Evolutionary conservation across 2,113 vertebrate genomes (phyloP).

Genomic region (Elephantulus edwardii): DNA sequence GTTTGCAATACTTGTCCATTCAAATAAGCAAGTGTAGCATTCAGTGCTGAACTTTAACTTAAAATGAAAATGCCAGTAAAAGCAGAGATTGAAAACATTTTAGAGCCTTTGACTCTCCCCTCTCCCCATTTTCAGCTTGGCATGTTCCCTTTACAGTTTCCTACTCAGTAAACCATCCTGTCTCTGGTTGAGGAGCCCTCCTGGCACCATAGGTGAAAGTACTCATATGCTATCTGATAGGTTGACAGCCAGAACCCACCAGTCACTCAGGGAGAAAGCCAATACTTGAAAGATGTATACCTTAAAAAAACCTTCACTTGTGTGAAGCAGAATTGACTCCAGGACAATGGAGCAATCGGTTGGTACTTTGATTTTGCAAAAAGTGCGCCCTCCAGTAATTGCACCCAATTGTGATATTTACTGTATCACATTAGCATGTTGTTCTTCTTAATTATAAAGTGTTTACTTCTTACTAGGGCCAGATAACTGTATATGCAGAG

Average conservation of each 20-base stretch:
- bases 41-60: neutral
- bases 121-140: neutral
- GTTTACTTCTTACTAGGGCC: conserved; percentile 22
- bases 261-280: no score
- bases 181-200: neutral
- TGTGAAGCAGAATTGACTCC: no score
- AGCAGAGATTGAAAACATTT: neutral
- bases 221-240: no score
- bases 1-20: neutral
- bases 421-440: neutral
- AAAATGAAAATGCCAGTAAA: neutral
- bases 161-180: neutral
- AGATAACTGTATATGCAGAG: neutral
- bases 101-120: neutral
- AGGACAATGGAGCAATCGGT: no score
- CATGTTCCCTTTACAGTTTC: neutral
- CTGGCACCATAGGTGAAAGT: no score
- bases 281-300: no score
- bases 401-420: neutral
- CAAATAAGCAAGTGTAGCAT: neutral
- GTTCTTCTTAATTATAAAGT: neutral
- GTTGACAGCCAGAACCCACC: no score
- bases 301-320: no score
- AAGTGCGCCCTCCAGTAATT: neutral
- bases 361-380: neutral